Percentiles rank a stretch among this genome's conserved stretches.
These are phyloP conservation scores for Leucophenga varia DNA, from an alignment of 1,140 invertebrate species.

Conservation along the genomic window DNA sequence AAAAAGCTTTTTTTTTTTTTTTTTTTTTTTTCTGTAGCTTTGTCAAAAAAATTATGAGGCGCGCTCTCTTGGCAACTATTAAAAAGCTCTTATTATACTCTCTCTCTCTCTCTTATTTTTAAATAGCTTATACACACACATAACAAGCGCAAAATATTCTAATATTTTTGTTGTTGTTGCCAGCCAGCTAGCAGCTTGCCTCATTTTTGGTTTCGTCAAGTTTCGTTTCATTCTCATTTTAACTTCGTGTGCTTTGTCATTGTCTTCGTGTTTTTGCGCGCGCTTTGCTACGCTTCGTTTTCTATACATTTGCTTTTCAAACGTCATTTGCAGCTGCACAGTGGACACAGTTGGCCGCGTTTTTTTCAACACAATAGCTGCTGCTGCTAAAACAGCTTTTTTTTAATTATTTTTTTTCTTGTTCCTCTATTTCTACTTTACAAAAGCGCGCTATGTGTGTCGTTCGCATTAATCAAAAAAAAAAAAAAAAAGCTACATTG, in stretches of 20 bases:
- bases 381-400: background rate
- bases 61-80: slow-evolving; percentile 14
- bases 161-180: slow-evolving; percentile 29
- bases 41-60: background rate
- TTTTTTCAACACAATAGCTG: slow-evolving; percentile 19
- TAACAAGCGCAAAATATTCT: slow-evolving; percentile 27
- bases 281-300: background rate
- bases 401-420: background rate
- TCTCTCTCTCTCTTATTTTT: no score
- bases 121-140: slow-evolving; percentile 9
- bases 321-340: slow-evolving; percentile 52
- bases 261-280: slow-evolving; percentile 10
- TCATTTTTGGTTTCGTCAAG: slow-evolving; percentile 33
- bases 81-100: slow-evolving; percentile 2
- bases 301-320: slow-evolving; percentile 23
- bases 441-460: background rate
- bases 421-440: background rate
- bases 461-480: no score
- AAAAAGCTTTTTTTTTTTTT: no score
- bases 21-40: no score
- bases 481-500: no score
- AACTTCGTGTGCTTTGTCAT: slow-evolving; percentile 12
- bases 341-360: slow-evolving; percentile 47
- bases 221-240: slow-evolving; percentile 14
- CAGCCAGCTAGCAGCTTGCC: background rate